Evolutionary conservation across 2,113 vertebrate genomes (phyloP).

Genomic region (Chloropsis cyanopogon): DNA sequence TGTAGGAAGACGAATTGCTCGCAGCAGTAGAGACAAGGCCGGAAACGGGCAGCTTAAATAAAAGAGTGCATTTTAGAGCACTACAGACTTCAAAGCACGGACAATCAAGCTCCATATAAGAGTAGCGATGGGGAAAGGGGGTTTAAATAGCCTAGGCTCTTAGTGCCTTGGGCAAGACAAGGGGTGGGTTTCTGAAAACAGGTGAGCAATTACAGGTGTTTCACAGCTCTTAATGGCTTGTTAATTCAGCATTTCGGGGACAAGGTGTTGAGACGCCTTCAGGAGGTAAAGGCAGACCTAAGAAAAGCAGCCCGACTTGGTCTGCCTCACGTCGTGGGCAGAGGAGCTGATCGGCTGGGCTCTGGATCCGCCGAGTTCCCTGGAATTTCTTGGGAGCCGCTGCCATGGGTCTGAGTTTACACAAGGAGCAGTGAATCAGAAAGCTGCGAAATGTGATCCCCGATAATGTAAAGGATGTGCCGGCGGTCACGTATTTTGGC

Average conservation of each 20-base stretch:
- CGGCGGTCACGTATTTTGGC: background rate
- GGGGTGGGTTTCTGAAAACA: background rate
- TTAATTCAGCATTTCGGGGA: background rate
- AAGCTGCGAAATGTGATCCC: background rate
- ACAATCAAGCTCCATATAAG: fast-evolving
- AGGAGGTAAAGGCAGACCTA: background rate
- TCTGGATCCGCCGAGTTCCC: too few relatives aligned
- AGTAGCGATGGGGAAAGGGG: background rate
- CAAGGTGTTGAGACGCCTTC: background rate
- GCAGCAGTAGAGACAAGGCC: background rate
- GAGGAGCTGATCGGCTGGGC: fast-evolving
- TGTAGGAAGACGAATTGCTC: background rate
- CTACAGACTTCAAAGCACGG: background rate
- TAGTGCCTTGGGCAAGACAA: background rate
- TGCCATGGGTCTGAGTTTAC: background rate
- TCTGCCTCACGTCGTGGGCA: background rate
- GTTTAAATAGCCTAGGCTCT: background rate
- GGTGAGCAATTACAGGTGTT: background rate
- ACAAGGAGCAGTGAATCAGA: background rate
- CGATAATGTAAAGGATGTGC: background rate
- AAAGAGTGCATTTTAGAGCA: background rate
- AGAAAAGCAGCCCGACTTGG: background rate
- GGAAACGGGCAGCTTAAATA: background rate
- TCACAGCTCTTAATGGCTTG: background rate
- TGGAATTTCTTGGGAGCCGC: background rate